phyloP scores from a whole-genome alignment of 2,888 invertebrate genomes.

The Epinotia nisella region DNA sequence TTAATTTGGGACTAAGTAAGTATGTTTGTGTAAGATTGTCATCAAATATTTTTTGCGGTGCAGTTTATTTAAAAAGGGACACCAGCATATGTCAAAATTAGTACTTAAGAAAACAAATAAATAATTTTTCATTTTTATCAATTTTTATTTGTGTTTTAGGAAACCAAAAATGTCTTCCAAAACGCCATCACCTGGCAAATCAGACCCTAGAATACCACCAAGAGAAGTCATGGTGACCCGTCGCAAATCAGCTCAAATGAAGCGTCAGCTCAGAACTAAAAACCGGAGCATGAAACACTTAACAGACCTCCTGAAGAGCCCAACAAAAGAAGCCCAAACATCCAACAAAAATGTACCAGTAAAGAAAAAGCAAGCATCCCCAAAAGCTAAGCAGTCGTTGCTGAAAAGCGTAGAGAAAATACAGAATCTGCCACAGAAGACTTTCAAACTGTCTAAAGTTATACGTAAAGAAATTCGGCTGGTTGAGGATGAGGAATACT shows the following conservation, averaged over 20 bases:
- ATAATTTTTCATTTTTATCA: too few relatives aligned
- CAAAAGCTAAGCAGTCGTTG: slow-evolving; percentile 40
- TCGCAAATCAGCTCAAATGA: slow-evolving; percentile 59
- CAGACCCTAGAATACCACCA: slow-evolving; percentile 50
- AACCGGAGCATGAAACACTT: slow-evolving; percentile 50
- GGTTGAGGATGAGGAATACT: slow-evolving; percentile 55
- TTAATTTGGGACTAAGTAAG: not conserved
- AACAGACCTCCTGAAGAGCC: slow-evolving; percentile 49
- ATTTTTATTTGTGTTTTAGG: slow-evolving; percentile 22
- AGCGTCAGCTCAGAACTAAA: slow-evolving; percentile 51
- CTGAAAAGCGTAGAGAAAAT: slow-evolving; percentile 44
- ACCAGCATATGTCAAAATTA: too few relatives aligned
- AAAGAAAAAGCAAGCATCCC: slow-evolving; percentile 45
- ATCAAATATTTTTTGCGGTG: not conserved
- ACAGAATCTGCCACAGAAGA: slow-evolving; percentile 42
- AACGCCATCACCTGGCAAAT: slow-evolving; percentile 38
- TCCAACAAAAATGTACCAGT: slow-evolving; percentile 41
- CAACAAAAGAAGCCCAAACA: slow-evolving; percentile 36
- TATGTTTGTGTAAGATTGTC: not conserved
- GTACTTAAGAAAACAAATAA: too few relatives aligned
- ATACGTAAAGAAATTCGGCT: slow-evolving; percentile 17
- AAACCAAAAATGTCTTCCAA: slow-evolving; percentile 49
- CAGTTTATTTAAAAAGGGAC: too few relatives aligned
- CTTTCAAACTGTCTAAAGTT: slow-evolving; percentile 29
- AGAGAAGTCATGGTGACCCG: slow-evolving; percentile 61